These are phyloP conservation scores for Pelobates fuscus DNA, from an alignment of 2,113 vertebrate genomes.

Conservation along the genomic window DNA sequence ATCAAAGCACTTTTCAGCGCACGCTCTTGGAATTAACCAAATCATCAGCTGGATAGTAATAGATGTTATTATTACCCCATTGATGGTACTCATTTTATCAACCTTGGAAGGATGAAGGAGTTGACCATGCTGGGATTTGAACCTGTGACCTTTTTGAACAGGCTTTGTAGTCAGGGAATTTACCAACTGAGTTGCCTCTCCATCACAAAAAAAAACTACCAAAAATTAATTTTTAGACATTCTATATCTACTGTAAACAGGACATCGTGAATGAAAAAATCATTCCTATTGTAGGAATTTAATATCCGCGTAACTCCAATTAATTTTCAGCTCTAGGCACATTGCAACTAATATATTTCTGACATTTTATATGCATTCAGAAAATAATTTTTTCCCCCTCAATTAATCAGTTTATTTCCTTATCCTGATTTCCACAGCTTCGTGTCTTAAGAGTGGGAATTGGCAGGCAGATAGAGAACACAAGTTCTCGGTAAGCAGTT, in stretches of 20 bases:
- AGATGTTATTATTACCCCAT: too few relatives aligned
- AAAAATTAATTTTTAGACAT: too few relatives aligned
- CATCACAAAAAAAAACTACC: too few relatives aligned
- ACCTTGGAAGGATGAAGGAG: too few relatives aligned
- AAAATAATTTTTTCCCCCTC: neutral
- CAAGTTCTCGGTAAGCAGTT: neutral
- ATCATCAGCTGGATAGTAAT: too few relatives aligned
- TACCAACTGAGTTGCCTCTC: too few relatives aligned
- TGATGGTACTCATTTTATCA: too few relatives aligned
- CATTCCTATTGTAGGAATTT: neutral
- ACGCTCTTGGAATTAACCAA: too few relatives aligned
- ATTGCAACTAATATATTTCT: neutral
- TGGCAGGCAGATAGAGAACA: neutral
- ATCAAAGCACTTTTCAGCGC: too few relatives aligned
- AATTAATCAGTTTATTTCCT: neutral
- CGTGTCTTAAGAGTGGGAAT: neutral
- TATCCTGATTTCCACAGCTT: constrained; percentile 7
- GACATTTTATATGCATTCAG: neutral
- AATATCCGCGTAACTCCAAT: neutral
- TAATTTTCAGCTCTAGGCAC: neutral
- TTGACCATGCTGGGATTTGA: too few relatives aligned
- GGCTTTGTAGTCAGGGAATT: too few relatives aligned
- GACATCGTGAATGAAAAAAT: neutral
- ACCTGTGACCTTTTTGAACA: too few relatives aligned
- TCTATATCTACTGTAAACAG: neutral